Percentiles rank a stretch among this genome's conserved stretches.
Conservation (phyloP, 2,888 invertebrate genomes). For the Parochlus steinenii region DNA sequence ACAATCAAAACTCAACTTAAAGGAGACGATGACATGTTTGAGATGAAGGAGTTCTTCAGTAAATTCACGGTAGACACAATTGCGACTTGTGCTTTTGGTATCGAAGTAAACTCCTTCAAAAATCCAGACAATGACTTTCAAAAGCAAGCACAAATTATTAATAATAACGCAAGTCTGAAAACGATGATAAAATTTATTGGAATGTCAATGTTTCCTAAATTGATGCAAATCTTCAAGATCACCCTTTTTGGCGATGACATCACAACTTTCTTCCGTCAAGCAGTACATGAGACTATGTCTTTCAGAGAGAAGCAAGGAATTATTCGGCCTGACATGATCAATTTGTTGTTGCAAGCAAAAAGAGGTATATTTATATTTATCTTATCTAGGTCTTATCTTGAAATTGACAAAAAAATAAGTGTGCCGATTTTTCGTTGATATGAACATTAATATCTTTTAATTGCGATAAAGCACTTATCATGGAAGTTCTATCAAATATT, state of each 20-base stretch:
- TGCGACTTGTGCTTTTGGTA: constrained; percentile 31
- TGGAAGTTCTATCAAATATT: no score
- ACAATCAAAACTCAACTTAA: background rate
- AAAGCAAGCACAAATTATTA: constrained; percentile 27
- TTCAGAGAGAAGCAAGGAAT: constrained; percentile 26
- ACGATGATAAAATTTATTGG: constrained; percentile 19
- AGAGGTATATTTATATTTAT: constrained; percentile 22
- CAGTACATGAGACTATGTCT: constrained; percentile 28
- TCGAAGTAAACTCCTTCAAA: constrained; percentile 35
- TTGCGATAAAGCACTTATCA: no score
- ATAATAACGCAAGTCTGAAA: constrained; percentile 20
- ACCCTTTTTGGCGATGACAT: constrained; percentile 17
- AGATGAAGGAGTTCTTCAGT: constrained; percentile 27
- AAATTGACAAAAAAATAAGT: no score
- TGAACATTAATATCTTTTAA: no score
- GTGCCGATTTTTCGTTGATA: no score
- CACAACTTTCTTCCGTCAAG: constrained; percentile 24
- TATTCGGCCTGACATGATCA: constrained; percentile 35
- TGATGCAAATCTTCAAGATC: constrained; percentile 16
- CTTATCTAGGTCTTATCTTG: no score
- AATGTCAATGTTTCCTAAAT: background rate
- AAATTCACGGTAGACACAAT: constrained; percentile 30
- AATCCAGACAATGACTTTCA: constrained; percentile 37
- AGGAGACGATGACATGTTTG: constrained; percentile 16
- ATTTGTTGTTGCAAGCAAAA: constrained; percentile 36